Conservation (phyloP, 2,888 invertebrate species). For the Platynereis dumerilii region DNA sequence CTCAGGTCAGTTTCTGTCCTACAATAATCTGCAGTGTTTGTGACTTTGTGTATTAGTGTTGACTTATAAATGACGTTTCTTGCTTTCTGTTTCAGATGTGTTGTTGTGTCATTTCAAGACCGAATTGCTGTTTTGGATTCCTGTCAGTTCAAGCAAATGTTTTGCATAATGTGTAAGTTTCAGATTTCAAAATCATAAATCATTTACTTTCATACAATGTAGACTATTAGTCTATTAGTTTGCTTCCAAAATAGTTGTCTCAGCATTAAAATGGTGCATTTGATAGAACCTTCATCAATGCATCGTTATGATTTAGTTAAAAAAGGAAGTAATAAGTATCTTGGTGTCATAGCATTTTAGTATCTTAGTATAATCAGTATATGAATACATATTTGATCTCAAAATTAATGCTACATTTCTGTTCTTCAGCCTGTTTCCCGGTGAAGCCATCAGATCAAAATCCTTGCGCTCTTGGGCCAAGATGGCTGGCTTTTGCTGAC, state of each 20-base stretch:
- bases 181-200: neutral
- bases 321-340: no score
- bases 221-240: no score
- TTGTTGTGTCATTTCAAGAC: conserved; percentile 88
- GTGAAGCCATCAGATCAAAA: conserved; percentile 79
- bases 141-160: conserved; percentile 82
- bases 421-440: conserved; percentile 70
- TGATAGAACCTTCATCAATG: no score
- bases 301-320: no score
- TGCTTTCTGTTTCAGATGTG: conserved; percentile 67
- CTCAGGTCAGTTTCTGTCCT: neutral
- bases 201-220: no score
- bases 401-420: no score
- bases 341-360: no score
- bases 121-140: conserved; percentile 91
- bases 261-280: no score
- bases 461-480: conserved; percentile 84
- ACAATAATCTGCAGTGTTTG: neutral
- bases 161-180: conserved; percentile 78
- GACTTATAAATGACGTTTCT: neutral
- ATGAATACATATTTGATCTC: no score
- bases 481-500: conserved; percentile 76
- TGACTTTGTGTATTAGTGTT: neutral
- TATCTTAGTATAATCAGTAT: no score
- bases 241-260: no score